Evolutionary conservation across 2,888 invertebrate genomes (phyloP).

Genomic region (Eristalis tenax): DNA sequence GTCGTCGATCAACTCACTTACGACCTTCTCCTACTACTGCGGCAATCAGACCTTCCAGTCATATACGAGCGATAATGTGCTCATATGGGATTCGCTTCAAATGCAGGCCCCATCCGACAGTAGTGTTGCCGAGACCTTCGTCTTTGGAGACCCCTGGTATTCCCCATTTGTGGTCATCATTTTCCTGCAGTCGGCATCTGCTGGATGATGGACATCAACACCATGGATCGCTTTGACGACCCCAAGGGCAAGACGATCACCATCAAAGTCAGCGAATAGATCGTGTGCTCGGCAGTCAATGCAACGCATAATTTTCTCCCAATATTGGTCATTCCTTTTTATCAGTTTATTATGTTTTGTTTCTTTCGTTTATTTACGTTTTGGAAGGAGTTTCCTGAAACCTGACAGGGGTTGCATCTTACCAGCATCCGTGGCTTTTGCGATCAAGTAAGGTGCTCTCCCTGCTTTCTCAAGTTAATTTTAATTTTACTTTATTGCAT

Average conservation of each 20-base stretch:
- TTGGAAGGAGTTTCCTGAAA: background rate
- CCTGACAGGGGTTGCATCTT: constrained; percentile 16
- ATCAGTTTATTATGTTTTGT: constrained; percentile 19
- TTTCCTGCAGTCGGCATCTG: constrained; percentile 90
- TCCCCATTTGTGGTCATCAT: constrained; percentile 92
- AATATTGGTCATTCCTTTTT: constrained; percentile 64
- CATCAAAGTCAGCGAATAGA: constrained; percentile 87
- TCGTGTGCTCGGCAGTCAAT: background rate
- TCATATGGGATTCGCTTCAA: constrained; percentile 77
- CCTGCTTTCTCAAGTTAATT: background rate
- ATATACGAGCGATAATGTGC: background rate
- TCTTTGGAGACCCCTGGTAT: constrained; percentile 88
- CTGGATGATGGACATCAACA: constrained; percentile 96
- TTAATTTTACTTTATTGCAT: constrained; percentile 18
- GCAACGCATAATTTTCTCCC: constrained; percentile 32
- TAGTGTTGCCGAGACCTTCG: constrained; percentile 52
- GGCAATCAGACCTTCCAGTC: constrained; percentile 76
- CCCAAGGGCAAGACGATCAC: constrained; percentile 98
- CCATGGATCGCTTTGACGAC: constrained; percentile 99
- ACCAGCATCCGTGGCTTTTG: constrained; percentile 59
- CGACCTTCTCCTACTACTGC: constrained; percentile 78
- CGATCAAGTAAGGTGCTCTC: constrained; percentile 50
- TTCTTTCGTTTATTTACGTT: constrained; percentile 29
- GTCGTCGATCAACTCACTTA: constrained; percentile 75
- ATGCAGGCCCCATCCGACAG: constrained; percentile 78